Base-by-base conservation (phyloP, 2,888 invertebrate genomes). In the Sipha maydis region DNA sequence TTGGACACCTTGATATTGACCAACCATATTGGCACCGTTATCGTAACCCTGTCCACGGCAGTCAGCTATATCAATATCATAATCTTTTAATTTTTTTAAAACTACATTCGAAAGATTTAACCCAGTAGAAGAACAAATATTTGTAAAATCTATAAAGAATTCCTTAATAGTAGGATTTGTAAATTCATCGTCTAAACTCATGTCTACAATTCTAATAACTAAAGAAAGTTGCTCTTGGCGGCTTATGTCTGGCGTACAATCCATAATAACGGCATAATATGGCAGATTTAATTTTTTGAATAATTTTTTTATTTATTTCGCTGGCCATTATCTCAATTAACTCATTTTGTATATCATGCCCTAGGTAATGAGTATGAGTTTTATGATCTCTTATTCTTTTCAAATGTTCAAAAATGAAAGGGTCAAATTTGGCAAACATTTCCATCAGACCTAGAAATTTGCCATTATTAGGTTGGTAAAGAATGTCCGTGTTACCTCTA, bases 381-480 rank as follows among this genome's bases (percentile, higher is more conserved):
- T 56, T 56, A 56, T 79, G 71, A 71, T 71, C 71, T 71, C 71
- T 71, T 71, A 71, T 71, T 71, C 71, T 71, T 71, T 71, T 9
- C 71, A 78, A 56, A 31, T n/a, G n/a, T n/a, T n/a, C n/a, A n/a
- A n/a, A n/a, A n/a, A n/a, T n/a, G n/a, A n/a, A n/a, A n/a, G n/a
- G 56, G 31, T 78, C 78, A 78, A 78, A 31, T 31, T 54, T 78
- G 28, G 31, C 78, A 28, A 78, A 54, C 78, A 78, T 78, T 78
- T 78, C 54, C 28, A 78, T 78, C 31, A 78, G 54, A 67, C 91
- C 91, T 56, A 91, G 88, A 86, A 90, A 91, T 89, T 91, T 91
- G n/a, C 91, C 91, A 90, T 91, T 91, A 75, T 90, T 76, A 31
- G 85, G 25, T n/a, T 90, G 90, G 48, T 90, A 90, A 89, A 91